A percentile compares a stretch with the other conserved stretches of the same genome.
phyloP scores from a whole-genome alignment of 2,113 vertebrate species.

The Nothocercus julius region DNA sequence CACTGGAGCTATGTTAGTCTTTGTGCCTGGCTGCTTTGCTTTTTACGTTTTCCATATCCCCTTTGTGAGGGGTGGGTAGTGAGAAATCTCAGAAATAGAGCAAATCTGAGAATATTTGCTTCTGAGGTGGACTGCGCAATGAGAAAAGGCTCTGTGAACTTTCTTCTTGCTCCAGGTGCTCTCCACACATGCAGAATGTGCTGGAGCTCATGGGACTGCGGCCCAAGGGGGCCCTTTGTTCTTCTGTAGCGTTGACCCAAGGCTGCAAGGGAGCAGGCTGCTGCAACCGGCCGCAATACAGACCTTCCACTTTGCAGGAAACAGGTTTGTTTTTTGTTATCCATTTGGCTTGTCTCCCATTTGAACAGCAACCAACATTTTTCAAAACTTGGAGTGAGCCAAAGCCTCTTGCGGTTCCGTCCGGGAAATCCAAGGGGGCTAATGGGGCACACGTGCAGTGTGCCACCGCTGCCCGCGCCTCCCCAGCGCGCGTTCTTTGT shows the following conservation, averaged over 20 bases:
- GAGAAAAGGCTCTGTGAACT: neutral
- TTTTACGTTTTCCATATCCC: neutral
- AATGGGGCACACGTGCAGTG: neutral
- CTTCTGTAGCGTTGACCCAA: neutral
- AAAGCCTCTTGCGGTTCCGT: neutral
- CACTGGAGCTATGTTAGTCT: neutral
- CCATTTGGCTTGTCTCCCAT: conserved; percentile 48
- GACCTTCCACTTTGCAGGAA: conserved; percentile 26
- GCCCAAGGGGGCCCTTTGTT: neutral
- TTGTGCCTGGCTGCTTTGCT: neutral
- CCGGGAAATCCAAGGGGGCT: neutral
- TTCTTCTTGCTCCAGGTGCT: neutral
- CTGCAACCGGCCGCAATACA: neutral
- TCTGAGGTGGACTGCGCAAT: neutral
- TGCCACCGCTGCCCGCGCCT: neutral
- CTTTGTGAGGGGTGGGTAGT: rapidly evolving
- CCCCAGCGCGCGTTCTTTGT: neutral
- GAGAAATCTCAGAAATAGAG: neutral
- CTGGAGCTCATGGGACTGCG: neutral
- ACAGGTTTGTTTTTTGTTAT: conserved; percentile 62
- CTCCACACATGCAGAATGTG: rapidly evolving
- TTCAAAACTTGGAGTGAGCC: neutral
- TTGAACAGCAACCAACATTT: conserved; percentile 48
- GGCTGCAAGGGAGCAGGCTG: conserved; percentile 6
- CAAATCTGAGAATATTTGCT: neutral